A percentile compares a stretch with the other conserved stretches of the same genome.
These are phyloP conservation scores for Pemphredon lugubris DNA, from an alignment of 2,888 invertebrate genomes.

Conservation along the genomic window DNA sequence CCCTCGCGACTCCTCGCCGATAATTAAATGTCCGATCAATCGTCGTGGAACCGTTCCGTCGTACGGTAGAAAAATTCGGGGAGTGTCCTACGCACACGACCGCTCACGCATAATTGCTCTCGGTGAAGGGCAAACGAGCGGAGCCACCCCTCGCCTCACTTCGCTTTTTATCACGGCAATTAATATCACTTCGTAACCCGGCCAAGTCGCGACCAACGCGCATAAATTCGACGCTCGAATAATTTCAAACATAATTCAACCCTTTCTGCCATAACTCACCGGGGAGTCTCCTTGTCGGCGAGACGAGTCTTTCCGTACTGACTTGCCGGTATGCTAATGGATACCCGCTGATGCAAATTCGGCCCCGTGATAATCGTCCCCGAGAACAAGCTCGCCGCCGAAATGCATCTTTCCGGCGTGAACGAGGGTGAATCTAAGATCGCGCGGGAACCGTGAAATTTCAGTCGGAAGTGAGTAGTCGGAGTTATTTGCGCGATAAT, in stretches of 20 bases:
- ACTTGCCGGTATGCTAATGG: slow-evolving; percentile 70
- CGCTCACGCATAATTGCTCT: slow-evolving; percentile 50
- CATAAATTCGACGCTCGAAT: slow-evolving; percentile 79
- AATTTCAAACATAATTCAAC: slow-evolving; percentile 80
- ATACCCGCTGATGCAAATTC: slow-evolving; percentile 66
- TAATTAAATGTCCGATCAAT: no score
- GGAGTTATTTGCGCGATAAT: no score
- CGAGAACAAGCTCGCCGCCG: not conserved
- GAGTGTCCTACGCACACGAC: slow-evolving; percentile 32
- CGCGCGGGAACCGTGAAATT: no score
- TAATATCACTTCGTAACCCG: slow-evolving; percentile 66
- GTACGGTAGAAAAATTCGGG: slow-evolving; percentile 13
- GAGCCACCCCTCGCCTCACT: slow-evolving; percentile 16
- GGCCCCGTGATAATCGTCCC: slow-evolving; percentile 24
- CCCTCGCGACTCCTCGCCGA: no score
- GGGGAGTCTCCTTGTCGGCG: slow-evolving; percentile 44
- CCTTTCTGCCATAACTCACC: slow-evolving; percentile 79
- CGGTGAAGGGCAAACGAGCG: slow-evolving; percentile 44
- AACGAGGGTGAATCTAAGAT: no score
- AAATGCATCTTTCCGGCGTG: no score
- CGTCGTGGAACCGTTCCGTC: no score
- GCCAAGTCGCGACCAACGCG: slow-evolving; percentile 58
- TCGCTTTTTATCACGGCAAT: slow-evolving; percentile 63
- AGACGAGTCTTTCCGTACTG: slow-evolving; percentile 57
- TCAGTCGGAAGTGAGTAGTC: no score